Base-by-base conservation (phyloP, 1,140 invertebrate species). In the Cepaea nemoralis region DNA sequence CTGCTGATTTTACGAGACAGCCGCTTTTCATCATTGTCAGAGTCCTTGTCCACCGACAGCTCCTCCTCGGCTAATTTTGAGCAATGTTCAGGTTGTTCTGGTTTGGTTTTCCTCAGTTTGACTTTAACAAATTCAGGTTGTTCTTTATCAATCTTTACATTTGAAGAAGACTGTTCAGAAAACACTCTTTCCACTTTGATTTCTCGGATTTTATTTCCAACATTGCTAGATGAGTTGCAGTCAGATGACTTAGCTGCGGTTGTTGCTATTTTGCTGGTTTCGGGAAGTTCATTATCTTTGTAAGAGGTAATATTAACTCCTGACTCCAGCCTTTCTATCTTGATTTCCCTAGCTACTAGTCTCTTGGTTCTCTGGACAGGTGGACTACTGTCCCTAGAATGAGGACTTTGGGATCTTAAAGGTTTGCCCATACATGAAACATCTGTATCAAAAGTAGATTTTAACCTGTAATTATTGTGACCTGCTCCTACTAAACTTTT, bases 1-100 rank as follows among this genome's bases (percentile, higher is more conserved):
- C 70, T 77, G 74, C 84, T 85, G 63, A 83, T 77, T 67, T 85
- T 82, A 24, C 84, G 71, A 27, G 81, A 81, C 5, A 83, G 40
- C 12, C 78, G 35, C 27, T 80, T 80, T 31, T 80, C 48, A 55
- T 42, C 39, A 16, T 6, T 16, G 31, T 66, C 73, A 8, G 69
- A 5, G 2, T 37, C 3, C 33, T 74, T 74, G 14, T 27, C 31
- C 16, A 1, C 31, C 19, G 40, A 31, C 22, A 16, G 39, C 16
- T 31, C 77, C 16, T 31, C 3, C 33, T 42, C 48, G 10, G 35
- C 27, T 63, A 31, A 63, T 63, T 22, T 31, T 27, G 59, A 63
- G 22, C 59, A 10, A 24, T 39, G 22, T 27, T 27, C 37, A 40
- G 31, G 22, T 24, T 59, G 31, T 19, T 81, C 70, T 14, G 42